Conservation (phyloP, 2,797 vertebrate species). For the Gambusia yucatana region DNA sequence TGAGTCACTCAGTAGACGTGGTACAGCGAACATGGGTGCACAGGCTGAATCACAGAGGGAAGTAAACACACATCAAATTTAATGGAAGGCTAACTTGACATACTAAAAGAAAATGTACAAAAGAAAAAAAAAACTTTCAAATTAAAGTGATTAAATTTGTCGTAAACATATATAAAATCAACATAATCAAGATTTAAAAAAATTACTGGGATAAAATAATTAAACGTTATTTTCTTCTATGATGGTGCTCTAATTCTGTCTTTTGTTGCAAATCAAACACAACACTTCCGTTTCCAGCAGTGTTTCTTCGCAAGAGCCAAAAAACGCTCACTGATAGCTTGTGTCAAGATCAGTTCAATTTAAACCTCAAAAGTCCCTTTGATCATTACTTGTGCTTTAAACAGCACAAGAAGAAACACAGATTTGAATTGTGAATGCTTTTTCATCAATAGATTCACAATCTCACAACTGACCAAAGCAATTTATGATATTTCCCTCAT, state of each 20-base stretch:
- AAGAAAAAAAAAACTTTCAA: background rate
- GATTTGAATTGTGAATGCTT: background rate
- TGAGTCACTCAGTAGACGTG: background rate
- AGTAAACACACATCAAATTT: background rate
- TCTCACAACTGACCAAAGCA: background rate
- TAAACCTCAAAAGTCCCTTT: background rate
- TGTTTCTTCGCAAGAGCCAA: background rate
- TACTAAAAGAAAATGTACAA: background rate
- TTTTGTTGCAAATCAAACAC: background rate
- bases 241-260: background rate
- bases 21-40: background rate
- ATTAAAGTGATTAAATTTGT: background rate
- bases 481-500: background rate
- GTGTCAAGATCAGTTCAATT: background rate
- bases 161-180: background rate
- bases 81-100: background rate
- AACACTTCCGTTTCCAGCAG: background rate
- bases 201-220: background rate
- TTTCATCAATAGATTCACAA: background rate
- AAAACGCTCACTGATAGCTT: background rate
- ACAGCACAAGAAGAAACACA: background rate
- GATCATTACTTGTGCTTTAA: conserved; percentile 5
- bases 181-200: background rate
- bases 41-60: background rate
- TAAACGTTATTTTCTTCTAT: background rate